These are phyloP conservation scores for Acholoe squamosa DNA, from an alignment of 2,888 invertebrate species.

Conservation along the genomic window DNA sequence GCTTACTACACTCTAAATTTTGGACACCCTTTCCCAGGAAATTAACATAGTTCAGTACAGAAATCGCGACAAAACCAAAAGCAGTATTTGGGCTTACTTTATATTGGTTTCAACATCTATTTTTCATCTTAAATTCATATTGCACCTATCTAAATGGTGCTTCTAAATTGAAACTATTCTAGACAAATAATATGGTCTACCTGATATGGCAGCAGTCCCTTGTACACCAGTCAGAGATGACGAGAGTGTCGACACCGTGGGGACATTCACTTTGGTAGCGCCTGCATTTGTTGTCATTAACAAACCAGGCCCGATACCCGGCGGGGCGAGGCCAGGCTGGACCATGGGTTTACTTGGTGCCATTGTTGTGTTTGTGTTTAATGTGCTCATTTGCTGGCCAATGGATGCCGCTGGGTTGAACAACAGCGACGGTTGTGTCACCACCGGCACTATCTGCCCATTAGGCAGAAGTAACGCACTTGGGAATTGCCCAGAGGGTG, in stretches of 20 bases:
- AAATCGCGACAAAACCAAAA: no score
- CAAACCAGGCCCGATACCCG: neutral
- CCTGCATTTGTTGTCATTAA: constrained; percentile 41
- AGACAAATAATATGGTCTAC: no score
- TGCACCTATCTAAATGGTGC: no score
- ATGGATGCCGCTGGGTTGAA: constrained; percentile 64
- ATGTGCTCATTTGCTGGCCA: neutral
- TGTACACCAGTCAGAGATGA: constrained; percentile 11
- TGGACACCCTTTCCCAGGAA: no score
- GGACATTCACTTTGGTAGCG: neutral
- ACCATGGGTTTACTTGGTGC: neutral
- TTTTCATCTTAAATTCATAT: no score
- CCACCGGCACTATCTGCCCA: constrained; percentile 83
- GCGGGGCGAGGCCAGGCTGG: neutral
- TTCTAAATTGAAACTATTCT: no score
- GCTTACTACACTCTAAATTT: no score
- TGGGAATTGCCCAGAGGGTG: constrained; percentile 77
- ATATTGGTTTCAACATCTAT: no score
- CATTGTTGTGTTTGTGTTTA: constrained; percentile 63
- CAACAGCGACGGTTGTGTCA: constrained; percentile 81
- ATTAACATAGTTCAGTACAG: no score
- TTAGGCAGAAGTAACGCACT: constrained; percentile 83
- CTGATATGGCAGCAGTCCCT: neutral
- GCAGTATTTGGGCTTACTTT: no score
- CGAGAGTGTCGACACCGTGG: neutral